Percentiles rank a stretch among this genome's conserved stretches.
Conservation (phyloP, 2,797 vertebrate genomes). For the Sebastes hubbsi region DNA sequence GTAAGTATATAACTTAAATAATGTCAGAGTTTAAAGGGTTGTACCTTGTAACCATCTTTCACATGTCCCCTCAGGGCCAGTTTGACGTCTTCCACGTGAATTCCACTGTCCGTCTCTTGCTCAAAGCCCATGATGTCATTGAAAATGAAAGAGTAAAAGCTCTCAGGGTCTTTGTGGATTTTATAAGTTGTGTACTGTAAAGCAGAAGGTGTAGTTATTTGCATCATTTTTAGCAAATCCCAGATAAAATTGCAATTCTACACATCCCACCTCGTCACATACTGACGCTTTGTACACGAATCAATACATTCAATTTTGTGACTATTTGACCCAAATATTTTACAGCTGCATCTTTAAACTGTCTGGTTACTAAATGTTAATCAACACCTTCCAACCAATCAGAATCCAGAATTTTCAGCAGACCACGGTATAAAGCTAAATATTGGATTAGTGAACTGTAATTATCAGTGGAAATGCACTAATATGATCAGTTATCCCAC, state of each 20-base stretch:
- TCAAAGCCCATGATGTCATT: constrained; percentile 57
- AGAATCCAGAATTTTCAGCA: background rate
- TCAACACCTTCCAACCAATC: background rate
- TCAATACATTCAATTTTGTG: too few relatives aligned
- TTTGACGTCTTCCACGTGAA: constrained; percentile 30
- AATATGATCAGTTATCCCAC: background rate
- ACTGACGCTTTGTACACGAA: too few relatives aligned
- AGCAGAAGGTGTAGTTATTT: background rate
- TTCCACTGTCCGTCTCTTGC: rapidly evolving
- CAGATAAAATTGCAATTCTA: background rate
- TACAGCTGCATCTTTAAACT: background rate
- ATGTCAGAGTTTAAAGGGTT: background rate
- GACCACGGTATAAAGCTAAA: background rate
- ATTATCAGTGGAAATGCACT: background rate
- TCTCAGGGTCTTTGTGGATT: background rate
- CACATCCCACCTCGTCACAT: too few relatives aligned
- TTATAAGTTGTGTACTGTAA: constrained; percentile 37
- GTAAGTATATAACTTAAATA: background rate
- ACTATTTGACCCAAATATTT: too few relatives aligned
- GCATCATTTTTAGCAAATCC: background rate
- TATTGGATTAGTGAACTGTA: background rate
- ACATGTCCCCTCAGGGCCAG: constrained; percentile 42
- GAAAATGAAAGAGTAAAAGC: constrained; percentile 33
- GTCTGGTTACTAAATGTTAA: background rate
- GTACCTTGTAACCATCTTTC: constrained; percentile 39